Evolutionary conservation across 2,888 invertebrate species (phyloP).

Genomic region (Limenitis camilla): DNA sequence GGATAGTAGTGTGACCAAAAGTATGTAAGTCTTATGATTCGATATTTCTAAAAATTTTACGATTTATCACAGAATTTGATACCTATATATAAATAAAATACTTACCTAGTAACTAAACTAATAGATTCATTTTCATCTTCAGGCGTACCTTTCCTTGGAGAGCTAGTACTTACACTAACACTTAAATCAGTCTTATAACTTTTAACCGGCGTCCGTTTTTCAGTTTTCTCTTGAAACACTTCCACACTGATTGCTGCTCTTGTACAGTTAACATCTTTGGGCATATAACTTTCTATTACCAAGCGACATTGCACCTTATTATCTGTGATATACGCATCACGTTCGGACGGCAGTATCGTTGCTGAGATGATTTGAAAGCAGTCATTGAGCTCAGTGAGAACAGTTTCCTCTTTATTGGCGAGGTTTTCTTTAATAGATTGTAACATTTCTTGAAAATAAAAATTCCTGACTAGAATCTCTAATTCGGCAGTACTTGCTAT

Average conservation of each 20-base stretch:
- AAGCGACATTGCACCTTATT: slow-evolving; percentile 60
- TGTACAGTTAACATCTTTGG: slow-evolving; percentile 78
- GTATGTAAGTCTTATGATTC: too few species aligned
- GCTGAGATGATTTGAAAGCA: slow-evolving; percentile 73
- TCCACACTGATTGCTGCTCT: slow-evolving; percentile 79
- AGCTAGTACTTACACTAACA: slow-evolving; percentile 52
- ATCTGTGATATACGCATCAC: slow-evolving; percentile 61
- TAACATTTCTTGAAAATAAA: slow-evolving; percentile 89
- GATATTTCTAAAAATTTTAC: too few species aligned
- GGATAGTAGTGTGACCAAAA: too few species aligned
- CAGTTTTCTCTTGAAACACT: slow-evolving; percentile 51
- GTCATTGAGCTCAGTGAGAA: slow-evolving; percentile 72
- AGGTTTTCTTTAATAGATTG: slow-evolving; percentile 75
- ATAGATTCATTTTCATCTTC: slow-evolving; percentile 41
- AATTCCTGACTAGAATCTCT: slow-evolving; percentile 81
- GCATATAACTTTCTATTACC: slow-evolving; percentile 65
- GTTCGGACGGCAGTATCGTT: slow-evolving; percentile 72
- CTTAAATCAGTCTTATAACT: slow-evolving; percentile 68
- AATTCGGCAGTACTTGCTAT: slow-evolving; percentile 85
- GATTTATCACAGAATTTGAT: background rate
- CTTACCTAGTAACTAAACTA: slow-evolving; percentile 58
- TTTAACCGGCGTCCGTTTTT: slow-evolving; percentile 52
- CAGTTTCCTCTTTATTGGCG: slow-evolving; percentile 53
- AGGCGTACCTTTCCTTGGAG: slow-evolving; percentile 47
- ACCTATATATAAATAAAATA: slow-evolving; percentile 6